Base-by-base conservation (phyloP, 1,140 invertebrate species). In the Psilanteris sp. region DNA sequence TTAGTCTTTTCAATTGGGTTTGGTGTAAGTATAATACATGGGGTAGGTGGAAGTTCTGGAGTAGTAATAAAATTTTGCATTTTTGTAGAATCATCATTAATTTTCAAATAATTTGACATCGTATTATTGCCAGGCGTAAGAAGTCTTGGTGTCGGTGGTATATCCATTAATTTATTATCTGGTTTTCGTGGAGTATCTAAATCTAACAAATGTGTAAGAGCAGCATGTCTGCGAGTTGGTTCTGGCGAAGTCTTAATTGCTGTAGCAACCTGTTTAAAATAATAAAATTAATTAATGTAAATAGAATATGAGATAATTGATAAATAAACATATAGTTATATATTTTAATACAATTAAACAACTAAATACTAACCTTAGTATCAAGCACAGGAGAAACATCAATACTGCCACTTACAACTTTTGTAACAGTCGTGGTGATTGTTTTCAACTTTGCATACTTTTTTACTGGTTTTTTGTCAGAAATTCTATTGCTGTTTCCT, bases 41-140 rank as follows among this genome's bases (percentile, higher is more conserved):
- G 87, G 0, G 87, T 89, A 4, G 77, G 77, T 3, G 87, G 86
- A 26, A 88, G 84, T 24, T 87, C 87, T 3, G 87, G 87, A 0
- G 87, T 88, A 0, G 73, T 36, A 6, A 87, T 80, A 3, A 84
- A 83, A 16, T 80, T 79, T 9, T 76, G 79, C 7, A 89, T 37
- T 32, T 80, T 88, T 0, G 20, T 74, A 0, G 79, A 73, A 4
- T 87, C 83, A 0, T 81, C 79, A 15, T 13, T 75, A 0, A 48
- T 37, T 54, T 79, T 83, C 3, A 77, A 50, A 4, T 75, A 37
- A 0, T 76, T 76, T 0, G 80, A 84, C 0, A 73, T 48, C 1
- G 78, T 62, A 20, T 46, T 82, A 3, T 81, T 85, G 3, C 72
- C 80, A 0, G 87, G 87, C 39, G 85, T 89, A 0, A 83, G 34